Evolutionary conservation across 2,113 vertebrate genomes (phyloP).

Genomic region (Peromyscus maniculatus): DNA sequence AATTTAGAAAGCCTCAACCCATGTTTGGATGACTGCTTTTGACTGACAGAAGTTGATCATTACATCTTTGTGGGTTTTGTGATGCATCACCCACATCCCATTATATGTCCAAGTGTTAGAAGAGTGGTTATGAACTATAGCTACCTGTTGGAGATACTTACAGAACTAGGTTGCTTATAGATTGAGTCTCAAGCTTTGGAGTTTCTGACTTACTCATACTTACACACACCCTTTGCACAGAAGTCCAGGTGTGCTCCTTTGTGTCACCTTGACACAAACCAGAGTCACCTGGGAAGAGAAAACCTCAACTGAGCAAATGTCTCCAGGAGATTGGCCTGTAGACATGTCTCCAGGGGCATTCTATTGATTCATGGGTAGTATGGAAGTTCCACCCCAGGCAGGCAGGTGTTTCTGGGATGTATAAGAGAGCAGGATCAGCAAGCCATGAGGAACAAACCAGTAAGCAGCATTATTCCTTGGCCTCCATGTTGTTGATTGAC

Average conservation of each 20-base stretch:
- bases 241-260: neutral
- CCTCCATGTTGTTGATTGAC: neutral
- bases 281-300: neutral
- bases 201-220: neutral
- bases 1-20: neutral
- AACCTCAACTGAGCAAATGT: neutral
- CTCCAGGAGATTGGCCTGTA: neutral
- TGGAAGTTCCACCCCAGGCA: neutral
- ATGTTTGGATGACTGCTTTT: neutral
- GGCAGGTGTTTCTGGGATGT: neutral
- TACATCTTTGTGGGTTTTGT: neutral
- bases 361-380: neutral
- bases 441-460: too few relatives aligned
- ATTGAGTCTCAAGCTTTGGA: neutral
- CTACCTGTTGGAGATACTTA: neutral
- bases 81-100: neutral
- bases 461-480: neutral
- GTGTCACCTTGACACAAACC: neutral
- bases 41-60: neutral
- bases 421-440: neutral
- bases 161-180: neutral
- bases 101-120: neutral
- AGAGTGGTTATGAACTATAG: neutral
- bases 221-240: neutral
- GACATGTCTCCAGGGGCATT: too few relatives aligned